Evolutionary conservation across 2,888 invertebrate species (phyloP), one percentile per base, ranked within the genome.

Genomic region (Stenodera caucasica): DNA sequence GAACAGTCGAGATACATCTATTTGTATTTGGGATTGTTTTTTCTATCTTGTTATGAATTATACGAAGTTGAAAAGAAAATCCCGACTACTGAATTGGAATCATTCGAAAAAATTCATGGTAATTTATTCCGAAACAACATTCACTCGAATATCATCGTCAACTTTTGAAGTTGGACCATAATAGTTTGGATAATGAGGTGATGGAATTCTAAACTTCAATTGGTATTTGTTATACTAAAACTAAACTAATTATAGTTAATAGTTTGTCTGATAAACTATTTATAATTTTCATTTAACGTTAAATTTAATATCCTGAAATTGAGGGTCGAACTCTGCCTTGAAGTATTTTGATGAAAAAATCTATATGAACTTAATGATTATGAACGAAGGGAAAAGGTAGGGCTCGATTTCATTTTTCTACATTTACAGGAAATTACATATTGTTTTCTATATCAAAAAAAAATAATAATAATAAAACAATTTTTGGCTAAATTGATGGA

Each of bases 231-330:
- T 40, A n/a, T n/a, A n/a, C n/a, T n/a, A n/a, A n/a, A n/a, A n/a
- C n/a, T n/a, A n/a, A n/a, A n/a, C n/a, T n/a, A 14, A n/a, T 50
- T 49, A 49, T 35, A 55, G 32, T 50, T 29, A 32, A 21, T 21
- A 26, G 11, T 26, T 52, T 6, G 23, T 21, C n/a, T 18, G 40
- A 53, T 45, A 33, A 58, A 58, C 32, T 53, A 18, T 26, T 26
- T 23, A 49, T 32, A 53, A 58, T 45, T 49, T 15, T 32, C 45
- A 2, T 33, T 40, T 18, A 1, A 18, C 40, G 2, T 40, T 14
- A 15, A 8, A n/a, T 15, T 15, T 7, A 18, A 18, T 40, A 40
- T 18, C 40, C 11, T 40, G 18, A 18, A 11, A 40, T 15, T 9
- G 15, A 40, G 2, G 15, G 9, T 18, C 1, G 18, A 40, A 40